These are phyloP conservation scores for Andrena minutula DNA, from an alignment of 2,888 invertebrate genomes.

Conservation along the genomic window DNA sequence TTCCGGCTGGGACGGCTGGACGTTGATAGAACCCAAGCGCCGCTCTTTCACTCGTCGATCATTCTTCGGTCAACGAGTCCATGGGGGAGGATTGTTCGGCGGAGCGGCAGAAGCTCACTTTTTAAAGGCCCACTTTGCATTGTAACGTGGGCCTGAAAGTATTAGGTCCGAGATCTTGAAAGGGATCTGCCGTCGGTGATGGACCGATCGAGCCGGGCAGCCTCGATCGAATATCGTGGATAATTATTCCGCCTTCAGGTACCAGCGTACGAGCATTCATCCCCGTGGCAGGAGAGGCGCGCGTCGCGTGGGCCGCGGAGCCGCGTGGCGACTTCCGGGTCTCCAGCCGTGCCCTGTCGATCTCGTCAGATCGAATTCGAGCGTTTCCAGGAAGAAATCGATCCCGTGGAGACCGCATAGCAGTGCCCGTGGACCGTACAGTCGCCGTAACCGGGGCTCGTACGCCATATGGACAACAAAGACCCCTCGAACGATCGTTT, in stretches of 20 bases:
- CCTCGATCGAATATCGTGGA: conserved; percentile 47
- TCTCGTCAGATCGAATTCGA: conserved; percentile 70
- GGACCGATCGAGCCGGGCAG: not conserved
- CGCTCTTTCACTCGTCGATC: conserved; percentile 21
- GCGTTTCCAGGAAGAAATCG: conserved; percentile 73
- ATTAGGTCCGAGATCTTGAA: too few relatives aligned
- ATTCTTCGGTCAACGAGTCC: conserved; percentile 32
- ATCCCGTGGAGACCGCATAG: conserved; percentile 19
- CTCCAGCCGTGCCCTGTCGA: conserved; percentile 52
- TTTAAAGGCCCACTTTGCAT: not conserved
- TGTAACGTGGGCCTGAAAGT: too few relatives aligned
- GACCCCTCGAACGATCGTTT: conserved; percentile 18
- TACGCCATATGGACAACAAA: conserved; percentile 71
- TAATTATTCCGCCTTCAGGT: conserved; percentile 55
- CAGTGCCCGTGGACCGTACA: conserved; percentile 12
- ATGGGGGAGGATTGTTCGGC: conserved; percentile 21
- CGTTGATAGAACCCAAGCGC: conserved; percentile 4
- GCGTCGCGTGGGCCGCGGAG: conserved; percentile 61
- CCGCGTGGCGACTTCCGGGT: conserved; percentile 73
- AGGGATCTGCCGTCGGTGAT: not conserved
- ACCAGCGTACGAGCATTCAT: conserved; percentile 23
- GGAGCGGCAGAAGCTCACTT: not conserved
- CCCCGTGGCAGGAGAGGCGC: conserved; percentile 14
- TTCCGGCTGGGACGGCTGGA: conserved; percentile 23
- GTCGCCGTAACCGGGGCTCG: conserved; percentile 45